Base-by-base conservation (phyloP, 2,113 vertebrate genomes). In the Coturnix japonica region DNA sequence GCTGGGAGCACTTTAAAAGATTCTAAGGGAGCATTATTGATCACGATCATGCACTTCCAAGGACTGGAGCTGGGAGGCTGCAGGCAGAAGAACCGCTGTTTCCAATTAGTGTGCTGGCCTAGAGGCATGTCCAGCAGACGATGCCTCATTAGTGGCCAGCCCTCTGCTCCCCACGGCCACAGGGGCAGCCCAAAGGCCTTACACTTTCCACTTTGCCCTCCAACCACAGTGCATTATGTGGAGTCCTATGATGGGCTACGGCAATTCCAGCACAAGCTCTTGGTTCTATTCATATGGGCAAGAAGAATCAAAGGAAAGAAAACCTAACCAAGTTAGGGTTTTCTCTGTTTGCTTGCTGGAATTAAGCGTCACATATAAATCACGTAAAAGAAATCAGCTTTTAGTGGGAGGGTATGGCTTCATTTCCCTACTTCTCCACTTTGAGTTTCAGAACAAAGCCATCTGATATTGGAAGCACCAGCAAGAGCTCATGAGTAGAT, bases 91-190 rank as follows among this genome's bases (percentile, higher is more conserved):
- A 25, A 71, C 78, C 49, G 37, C 97, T 98, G 98, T 97, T 99
- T 98, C 95, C 96, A 98, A 98, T 98, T 98, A 98, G 93, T 25
- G 33, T 96, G 96, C 97, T 60, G 93, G 97, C 97, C 97, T 80
- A 93, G 97, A 92, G 53, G 97, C 75, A 61, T 78, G 95, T 98
- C 97, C 37, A 64, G 96, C 94, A 65, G 41, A 88, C 23, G 53
- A 95, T 92, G 96, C 97, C 85, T 93, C 98, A 97, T 97, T 97
- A 97, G 96, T 21, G 33, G 74, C 85, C 93, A 96, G 94, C 97
- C 94, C 92, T 94, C 80, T 81, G 61, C 91, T 94, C 80, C 91
- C 83, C 59, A 39, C 25, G 60, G 37, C 37, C 37, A 63, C 3
- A 25, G 41, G 81, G 84, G 87, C 85, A 69, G 89, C 85, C 81